Evolutionary conservation across 2,113 vertebrate genomes (phyloP), one percentile per base, ranked within the genome.

Genomic region (Paradisaea rubra): DNA sequence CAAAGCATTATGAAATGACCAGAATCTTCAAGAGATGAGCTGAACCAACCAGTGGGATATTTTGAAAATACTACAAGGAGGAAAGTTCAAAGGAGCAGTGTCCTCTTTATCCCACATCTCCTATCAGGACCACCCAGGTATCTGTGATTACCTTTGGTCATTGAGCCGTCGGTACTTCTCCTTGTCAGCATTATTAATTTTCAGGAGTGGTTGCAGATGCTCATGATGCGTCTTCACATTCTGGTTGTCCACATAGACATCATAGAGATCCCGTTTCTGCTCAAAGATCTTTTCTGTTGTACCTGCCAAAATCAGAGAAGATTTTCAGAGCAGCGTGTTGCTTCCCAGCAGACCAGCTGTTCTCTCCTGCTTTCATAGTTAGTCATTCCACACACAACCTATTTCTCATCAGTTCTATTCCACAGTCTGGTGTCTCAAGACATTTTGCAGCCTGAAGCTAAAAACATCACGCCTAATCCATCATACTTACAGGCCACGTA

Each of bases 251-350:
- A 99, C 97, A 1, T 99, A 99, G 19, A 99, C 98, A 11, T 99
- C 99, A 4, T 99, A 99, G 63, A 99, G 98, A 39, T 99, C 98
- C 74, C 97, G 98, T 94, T 99, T 99, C 90, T 99, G 98, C 97
- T 99, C 99, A 60, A 99, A 99, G 53, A 99, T 99, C 98, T 99
- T 99, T 98, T 99, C 99, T 10, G 99, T 99, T 68, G 99, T 99
- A 97, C 99, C 99, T 99, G 94, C 2, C 87, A 74, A 84, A 81
- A 91, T 33, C 35, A 41, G 59, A 84, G 49, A 60, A 30, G 53
- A 49, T 90, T 94, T 88, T 95, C 79, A 93, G 76, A 81, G 74
- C 82, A 93, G 89, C 31, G 2, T 10, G 7, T 70, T 90, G 88
- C 69, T 84, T 90, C 82, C 72, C 72, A 74, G 85, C 52, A 89